These are phyloP conservation scores for Leptinotarsa rubiginosa DNA, from an alignment of 2,888 invertebrate genomes.

Conservation along the genomic window DNA sequence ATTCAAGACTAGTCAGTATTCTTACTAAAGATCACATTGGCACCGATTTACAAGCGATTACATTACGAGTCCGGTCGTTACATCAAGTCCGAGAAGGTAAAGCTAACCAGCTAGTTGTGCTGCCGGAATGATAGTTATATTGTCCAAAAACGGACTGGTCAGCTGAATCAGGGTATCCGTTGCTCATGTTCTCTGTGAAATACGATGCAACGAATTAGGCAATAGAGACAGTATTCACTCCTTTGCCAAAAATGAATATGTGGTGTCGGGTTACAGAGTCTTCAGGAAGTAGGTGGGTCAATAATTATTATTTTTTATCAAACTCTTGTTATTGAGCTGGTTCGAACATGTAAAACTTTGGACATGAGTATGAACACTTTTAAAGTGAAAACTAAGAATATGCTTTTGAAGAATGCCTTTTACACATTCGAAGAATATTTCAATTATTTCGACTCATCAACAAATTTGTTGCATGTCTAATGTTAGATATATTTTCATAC, in stretches of 20 bases:
- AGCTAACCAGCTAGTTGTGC: constrained; percentile 45
- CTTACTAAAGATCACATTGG: constrained; percentile 58
- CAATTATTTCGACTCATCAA: too few species aligned
- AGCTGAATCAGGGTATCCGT: constrained; percentile 31
- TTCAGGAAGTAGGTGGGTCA: constrained; percentile 42
- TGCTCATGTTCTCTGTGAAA: constrained; percentile 48
- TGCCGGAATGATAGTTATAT: constrained; percentile 24
- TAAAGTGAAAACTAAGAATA: too few species aligned
- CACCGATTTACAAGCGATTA: constrained; percentile 59
- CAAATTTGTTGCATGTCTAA: too few species aligned
- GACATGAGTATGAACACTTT: too few species aligned
- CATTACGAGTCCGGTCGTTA: constrained; percentile 51
- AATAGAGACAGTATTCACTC: constrained; percentile 46
- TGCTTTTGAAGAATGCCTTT: too few species aligned
- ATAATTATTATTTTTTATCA: too few species aligned
- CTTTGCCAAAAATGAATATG: constrained; percentile 41
- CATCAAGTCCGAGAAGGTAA: constrained; percentile 51
- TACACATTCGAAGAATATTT: too few species aligned
- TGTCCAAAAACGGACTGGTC: constrained; percentile 35
- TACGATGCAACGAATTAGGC: constrained; percentile 50
- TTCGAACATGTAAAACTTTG: too few species aligned
- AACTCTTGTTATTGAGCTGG: too few species aligned
- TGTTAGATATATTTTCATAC: too few species aligned
- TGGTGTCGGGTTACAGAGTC: constrained; percentile 30
- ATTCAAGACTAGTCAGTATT: constrained; percentile 52